Base-by-base conservation (phyloP, 2,797 vertebrate species). In the Scarus forsteni region DNA sequence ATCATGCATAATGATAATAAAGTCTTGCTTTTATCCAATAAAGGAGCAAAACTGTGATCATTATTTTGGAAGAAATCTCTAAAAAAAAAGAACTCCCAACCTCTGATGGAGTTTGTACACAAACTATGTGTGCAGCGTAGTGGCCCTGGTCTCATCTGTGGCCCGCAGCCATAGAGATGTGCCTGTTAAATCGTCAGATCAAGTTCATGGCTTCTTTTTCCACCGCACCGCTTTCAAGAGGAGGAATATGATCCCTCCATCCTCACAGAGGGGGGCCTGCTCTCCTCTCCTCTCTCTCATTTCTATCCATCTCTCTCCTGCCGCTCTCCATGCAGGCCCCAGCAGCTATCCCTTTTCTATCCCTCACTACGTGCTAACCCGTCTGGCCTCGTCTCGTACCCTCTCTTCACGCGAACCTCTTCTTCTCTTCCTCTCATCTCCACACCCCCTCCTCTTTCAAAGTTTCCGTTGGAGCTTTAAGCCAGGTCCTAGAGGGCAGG, bases 161-260 rank as follows among this genome's bases (percentile, higher is more conserved):
- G 90, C 90, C 91, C 34, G 79, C 85, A 91, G 92, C 89, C 86
- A 85, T 79, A 93, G 86, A 88, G 90, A 93, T 92, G 92, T 74
- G 87, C 84, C 88, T 87, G 82, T 93, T 92, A 92, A 92, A 93
- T 94, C 85, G 88, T 92, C 88, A 89, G 91, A 93, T 94, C 89
- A 71, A 90, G 92, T 92, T 92, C 91, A 89, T 88, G 80, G 83
- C 87, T 90, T 91, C 83, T 89, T 85, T 91, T 93, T 92, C 89
- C 84, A 86, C 80, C 78, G 70, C 79, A 75, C 73, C 63, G 85
- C 86, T 78, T 65, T 91, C 88, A 93, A 88, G 79, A 77, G 68
- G 77, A 84, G 80, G 81, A 94, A 93, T 81, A 79, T 27, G 83
- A 94, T 92, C 88, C 86, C 70, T 84, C 74, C 83, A 88, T 92